These are phyloP conservation scores for Luffia ferchaultella DNA, from an alignment of 2,888 invertebrate genomes.

Conservation along the genomic window DNA sequence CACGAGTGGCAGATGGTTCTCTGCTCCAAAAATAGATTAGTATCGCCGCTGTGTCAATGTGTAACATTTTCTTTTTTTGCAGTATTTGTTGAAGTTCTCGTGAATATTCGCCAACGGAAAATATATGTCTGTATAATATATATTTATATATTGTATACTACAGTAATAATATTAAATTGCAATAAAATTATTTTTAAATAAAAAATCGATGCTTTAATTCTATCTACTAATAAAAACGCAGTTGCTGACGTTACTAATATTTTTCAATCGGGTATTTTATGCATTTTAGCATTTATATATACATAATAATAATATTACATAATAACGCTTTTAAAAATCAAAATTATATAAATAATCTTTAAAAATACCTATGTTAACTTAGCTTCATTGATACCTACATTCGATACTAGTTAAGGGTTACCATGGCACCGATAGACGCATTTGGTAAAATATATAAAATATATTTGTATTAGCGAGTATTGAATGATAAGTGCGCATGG, in stretches of 20 bases:
- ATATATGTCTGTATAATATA: neutral
- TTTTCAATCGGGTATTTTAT: neutral
- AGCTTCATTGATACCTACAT: neutral
- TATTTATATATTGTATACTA: neutral
- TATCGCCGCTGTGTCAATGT: neutral
- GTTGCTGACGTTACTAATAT: neutral
- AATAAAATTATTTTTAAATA: neutral
- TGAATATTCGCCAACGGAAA: neutral
- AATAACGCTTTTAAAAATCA: neutral
- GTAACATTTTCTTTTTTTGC: neutral
- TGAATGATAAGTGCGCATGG: no score
- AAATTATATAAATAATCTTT: neutral
- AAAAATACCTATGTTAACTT: neutral
- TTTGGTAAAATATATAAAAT: no score
- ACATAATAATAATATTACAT: no score
- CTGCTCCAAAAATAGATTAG: neutral
- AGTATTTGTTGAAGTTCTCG: neutral
- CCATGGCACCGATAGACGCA: no score
- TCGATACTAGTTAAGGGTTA: neutral
- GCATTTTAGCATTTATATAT: neutral
- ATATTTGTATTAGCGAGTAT: no score
- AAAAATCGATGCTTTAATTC: neutral
- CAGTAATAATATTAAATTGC: neutral
- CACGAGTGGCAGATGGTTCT: neutral
- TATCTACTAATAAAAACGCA: neutral